Percentiles rank a stretch among this genome's conserved stretches.
phyloP scores from a whole-genome alignment of 2,113 vertebrate genomes.

The Callipepla squamata region DNA sequence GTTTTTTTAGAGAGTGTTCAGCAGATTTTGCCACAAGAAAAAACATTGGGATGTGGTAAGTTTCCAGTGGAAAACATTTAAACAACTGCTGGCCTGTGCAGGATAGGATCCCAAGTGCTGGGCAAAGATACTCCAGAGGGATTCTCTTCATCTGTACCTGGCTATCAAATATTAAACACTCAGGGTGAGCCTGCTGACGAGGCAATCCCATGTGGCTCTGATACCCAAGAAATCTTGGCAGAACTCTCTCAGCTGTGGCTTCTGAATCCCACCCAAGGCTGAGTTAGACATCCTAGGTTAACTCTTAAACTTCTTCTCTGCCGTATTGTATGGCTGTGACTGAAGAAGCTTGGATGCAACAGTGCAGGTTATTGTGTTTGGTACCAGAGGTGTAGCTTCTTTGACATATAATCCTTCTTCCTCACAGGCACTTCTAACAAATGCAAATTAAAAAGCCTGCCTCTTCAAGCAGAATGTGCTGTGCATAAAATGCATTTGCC shows the following conservation, averaged over 20 bases:
- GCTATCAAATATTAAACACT: not conserved
- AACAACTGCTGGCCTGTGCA: not conserved
- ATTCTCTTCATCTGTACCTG: not conserved
- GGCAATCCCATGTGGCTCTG: not conserved
- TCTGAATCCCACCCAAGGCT: not conserved
- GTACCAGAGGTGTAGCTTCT: not conserved
- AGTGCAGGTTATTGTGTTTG: not conserved
- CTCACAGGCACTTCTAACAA: constrained; percentile 16
- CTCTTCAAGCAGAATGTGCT: constrained; percentile 58
- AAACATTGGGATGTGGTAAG: not conserved
- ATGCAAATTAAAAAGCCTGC: constrained; percentile 64
- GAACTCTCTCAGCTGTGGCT: not conserved
- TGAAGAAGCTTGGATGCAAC: not conserved
- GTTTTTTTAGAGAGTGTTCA: not conserved
- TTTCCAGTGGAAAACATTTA: not conserved
- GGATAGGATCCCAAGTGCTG: not conserved
- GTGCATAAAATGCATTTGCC: constrained; percentile 63
- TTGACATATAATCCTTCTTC: not conserved
- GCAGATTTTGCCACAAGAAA: not conserved
- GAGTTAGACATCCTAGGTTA: not conserved
- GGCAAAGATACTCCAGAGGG: not conserved
- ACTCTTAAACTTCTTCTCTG: not conserved
- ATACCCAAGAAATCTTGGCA: not conserved
- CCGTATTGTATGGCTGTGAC: not conserved
- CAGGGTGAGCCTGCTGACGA: not conserved